Base-by-base conservation (phyloP, 2,113 vertebrate genomes). In the Bos javanicus region DNA sequence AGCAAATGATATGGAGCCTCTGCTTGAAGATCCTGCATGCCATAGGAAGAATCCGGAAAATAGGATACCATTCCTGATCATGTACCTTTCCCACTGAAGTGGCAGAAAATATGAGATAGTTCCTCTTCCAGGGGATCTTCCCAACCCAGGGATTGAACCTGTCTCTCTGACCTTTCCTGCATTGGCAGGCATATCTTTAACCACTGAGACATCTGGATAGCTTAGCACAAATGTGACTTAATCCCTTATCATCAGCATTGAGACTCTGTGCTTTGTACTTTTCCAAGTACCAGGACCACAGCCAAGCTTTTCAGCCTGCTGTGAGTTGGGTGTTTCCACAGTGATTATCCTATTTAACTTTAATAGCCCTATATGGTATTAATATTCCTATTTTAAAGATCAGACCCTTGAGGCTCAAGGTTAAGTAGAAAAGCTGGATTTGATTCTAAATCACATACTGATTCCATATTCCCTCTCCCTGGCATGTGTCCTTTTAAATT, bases 1-100 rank as follows among this genome's bases (percentile, higher is more conserved):
- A 99, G 99, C 98, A 99, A 98, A 97, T 99, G 99, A 96, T 99
- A 99, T 0, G 99, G 99, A 1, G 99, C 99, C 98, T 99, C 99
- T n/a, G 98, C 98, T 95, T 99, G 99, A 96, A 99, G 99, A 95
- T 99, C 99, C 99, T 99, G 96, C 10, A 95, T 12, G 43, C 0
- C 88, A 96, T 0, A 87, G 17, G n/a, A 89, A 96, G 62, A 96
- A 80, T 71, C 2, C 92, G 25, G 39, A 87, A 82, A 28, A 93
- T 16, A 93, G 39, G 94, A 86, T 39, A n/a, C 30, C n/a, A 15
- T 57, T 91, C 19, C 54, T 33, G 43, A 30, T 81, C 33, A 60
- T 28, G 28, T 3, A 33, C 7, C 3, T 62, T 36, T 33, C 39
- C 30, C 64, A 36, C 0, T 0, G 48, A 90, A 95, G 93, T 88